Evolutionary conservation across 2,797 vertebrate genomes (phyloP).

Genomic region (Salarias fasciatus): DNA sequence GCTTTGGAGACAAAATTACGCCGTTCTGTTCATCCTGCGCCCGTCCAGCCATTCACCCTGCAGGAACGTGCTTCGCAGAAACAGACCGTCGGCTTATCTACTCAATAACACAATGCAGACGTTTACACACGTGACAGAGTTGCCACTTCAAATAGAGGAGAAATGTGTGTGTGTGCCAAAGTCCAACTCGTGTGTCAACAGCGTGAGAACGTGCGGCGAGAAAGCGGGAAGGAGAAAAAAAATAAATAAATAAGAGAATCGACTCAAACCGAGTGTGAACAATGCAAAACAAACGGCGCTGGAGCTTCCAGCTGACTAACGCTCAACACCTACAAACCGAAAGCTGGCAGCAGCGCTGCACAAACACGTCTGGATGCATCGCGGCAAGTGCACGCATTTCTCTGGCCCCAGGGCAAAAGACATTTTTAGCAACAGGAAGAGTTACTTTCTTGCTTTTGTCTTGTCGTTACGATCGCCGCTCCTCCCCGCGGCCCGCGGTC

Average conservation of each 20-base stretch:
- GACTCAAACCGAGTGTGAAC: conserved; percentile 12
- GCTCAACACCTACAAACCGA: not conserved
- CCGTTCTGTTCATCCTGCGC: too few species aligned
- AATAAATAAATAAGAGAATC: not conserved
- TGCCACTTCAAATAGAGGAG: conserved; percentile 1
- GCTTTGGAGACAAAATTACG: too few species aligned
- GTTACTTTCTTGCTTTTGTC: conserved; percentile 23
- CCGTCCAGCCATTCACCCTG: not conserved
- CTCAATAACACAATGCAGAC: not conserved
- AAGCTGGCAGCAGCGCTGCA: not conserved
- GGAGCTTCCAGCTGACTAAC: not conserved
- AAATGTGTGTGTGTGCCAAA: not conserved
- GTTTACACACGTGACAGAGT: conserved; percentile 16
- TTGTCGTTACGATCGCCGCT: conserved; percentile 22
- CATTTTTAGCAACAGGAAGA: conserved; percentile 68
- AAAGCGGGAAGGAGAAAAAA: conserved; percentile 32
- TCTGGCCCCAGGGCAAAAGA: conserved; percentile 11
- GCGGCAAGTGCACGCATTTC: not conserved
- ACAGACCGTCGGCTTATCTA: conserved; percentile 2
- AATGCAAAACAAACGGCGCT: not conserved
- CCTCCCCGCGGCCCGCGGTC: too few species aligned
- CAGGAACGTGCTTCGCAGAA: not conserved
- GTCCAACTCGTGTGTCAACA: conserved; percentile 8
- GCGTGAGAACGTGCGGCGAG: conserved; percentile 23
- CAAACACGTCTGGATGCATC: not conserved